phyloP scores from a whole-genome alignment of 2,888 invertebrate genomes.

The Oeneis ivallda region DNA sequence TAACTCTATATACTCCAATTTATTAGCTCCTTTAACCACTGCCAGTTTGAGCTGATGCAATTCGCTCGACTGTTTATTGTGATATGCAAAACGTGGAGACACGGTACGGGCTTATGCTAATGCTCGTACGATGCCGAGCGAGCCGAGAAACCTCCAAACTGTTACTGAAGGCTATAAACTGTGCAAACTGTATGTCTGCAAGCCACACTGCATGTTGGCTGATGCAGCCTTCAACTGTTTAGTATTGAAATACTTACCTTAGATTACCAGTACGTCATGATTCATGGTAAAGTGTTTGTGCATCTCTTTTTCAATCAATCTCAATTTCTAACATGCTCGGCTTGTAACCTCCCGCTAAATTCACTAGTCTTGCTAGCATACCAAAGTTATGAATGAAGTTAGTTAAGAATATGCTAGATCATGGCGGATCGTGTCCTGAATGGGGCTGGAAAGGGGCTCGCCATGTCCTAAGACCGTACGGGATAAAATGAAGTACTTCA shows the following conservation, averaged over 20 bases:
- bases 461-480: too few species aligned
- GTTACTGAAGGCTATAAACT: conserved; percentile 9
- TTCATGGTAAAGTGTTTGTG: too few species aligned
- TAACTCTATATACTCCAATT: neutral
- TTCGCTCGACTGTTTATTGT: conserved; percentile 7
- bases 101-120: conserved; percentile 10
- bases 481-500: too few species aligned
- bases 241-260: neutral
- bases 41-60: neutral
- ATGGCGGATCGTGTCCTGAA: too few species aligned
- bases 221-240: neutral
- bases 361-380: too few species aligned
- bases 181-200: neutral
- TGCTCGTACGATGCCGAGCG: neutral
- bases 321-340: too few species aligned
- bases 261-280: too few species aligned
- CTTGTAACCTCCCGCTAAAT: too few species aligned
- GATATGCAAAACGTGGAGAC: conserved; percentile 14
- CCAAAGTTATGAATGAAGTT: too few species aligned
- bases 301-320: too few species aligned
- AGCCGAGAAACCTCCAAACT: conserved; percentile 15
- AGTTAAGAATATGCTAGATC: too few species aligned
- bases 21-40: neutral
- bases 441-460: too few species aligned
- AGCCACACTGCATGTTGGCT: neutral